These are phyloP conservation scores for Varroa destructor DNA, from an alignment of 1,140 invertebrate genomes.

Conservation along the genomic window DNA sequence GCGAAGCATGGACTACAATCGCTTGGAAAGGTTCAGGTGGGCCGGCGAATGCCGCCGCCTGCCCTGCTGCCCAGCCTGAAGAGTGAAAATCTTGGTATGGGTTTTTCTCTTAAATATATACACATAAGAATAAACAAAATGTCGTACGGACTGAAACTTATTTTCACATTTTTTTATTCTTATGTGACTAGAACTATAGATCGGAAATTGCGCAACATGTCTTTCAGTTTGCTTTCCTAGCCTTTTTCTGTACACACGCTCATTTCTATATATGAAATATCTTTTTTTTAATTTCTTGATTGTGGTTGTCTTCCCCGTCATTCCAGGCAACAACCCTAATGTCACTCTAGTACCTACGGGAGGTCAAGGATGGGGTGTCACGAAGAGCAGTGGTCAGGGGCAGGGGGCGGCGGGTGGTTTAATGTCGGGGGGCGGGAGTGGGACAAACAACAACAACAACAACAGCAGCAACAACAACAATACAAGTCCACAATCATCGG, in stretches of 20 bases:
- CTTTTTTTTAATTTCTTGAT: too few species aligned
- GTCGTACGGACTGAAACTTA: too few species aligned
- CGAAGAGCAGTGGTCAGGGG: conserved; percentile 39
- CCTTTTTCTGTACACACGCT: too few species aligned
- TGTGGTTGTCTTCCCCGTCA: too few species aligned
- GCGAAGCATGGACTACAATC: conserved; percentile 97
- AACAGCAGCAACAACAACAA: conserved; percentile 35
- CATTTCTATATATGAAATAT: too few species aligned
- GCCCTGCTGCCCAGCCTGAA: conserved; percentile 84
- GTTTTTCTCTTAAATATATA: too few species aligned
- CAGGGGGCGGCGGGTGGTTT: conserved; percentile 38
- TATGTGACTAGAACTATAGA: too few species aligned
- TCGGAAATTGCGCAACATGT: too few species aligned
- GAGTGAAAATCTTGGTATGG: conserved; percentile 61
- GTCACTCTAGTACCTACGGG: conserved; percentile 57
- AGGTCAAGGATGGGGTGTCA: conserved; percentile 56
- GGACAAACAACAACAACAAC: conserved; percentile 39
- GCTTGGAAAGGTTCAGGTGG: conserved; percentile 89
- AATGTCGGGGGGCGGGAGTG: conserved; percentile 38
- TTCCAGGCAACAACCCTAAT: conserved; percentile 50
- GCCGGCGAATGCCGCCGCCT: conserved; percentile 70
- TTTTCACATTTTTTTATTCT: too few species aligned
- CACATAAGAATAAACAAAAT: too few species aligned
- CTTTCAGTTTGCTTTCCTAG: too few species aligned
- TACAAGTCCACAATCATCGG: conserved; percentile 25